These are phyloP conservation scores for Diaperis boleti DNA, from an alignment of 2,888 invertebrate species.

Conservation along the genomic window DNA sequence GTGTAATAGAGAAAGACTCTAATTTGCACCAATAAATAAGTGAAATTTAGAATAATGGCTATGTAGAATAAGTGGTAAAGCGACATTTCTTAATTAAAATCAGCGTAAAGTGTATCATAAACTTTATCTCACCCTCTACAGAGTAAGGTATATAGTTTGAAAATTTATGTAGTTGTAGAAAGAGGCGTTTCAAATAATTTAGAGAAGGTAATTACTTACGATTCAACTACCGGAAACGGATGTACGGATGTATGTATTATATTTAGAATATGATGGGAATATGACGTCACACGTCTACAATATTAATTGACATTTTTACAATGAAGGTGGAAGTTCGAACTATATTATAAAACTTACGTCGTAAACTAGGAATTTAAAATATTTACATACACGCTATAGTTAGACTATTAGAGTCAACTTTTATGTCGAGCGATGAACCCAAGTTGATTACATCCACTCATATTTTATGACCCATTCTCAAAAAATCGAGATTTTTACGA, in stretches of 20 bases:
- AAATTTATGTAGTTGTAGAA: constrained; percentile 38
- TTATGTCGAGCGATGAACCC: constrained; percentile 10
- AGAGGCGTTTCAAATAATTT: constrained; percentile 25
- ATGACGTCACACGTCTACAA: too few species aligned
- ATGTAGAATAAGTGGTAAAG: constrained; percentile 37
- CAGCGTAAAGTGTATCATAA: constrained; percentile 43
- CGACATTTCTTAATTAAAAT: constrained; percentile 44
- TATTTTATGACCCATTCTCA: constrained; percentile 19
- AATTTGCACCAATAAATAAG: constrained; percentile 37
- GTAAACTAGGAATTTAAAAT: constrained; percentile 13
- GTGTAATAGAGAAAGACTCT: constrained; percentile 29
- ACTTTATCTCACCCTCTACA: constrained; percentile 42
- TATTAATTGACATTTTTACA: constrained; percentile 13
- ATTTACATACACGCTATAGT: constrained; percentile 21
- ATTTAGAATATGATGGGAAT: too few species aligned
- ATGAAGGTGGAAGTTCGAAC: constrained; percentile 8
- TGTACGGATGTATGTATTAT: too few species aligned
- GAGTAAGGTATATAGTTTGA: constrained; percentile 37
- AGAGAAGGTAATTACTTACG: constrained; percentile 4
- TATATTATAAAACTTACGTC: constrained; percentile 11
- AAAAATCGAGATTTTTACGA: constrained; percentile 19
- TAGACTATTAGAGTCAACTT: constrained; percentile 19
- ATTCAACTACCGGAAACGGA: too few species aligned
- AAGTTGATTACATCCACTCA: constrained; percentile 16
- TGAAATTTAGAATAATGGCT: constrained; percentile 35